Conservation (phyloP, 1,140 invertebrate genomes). For the Prorops nasuta region DNA sequence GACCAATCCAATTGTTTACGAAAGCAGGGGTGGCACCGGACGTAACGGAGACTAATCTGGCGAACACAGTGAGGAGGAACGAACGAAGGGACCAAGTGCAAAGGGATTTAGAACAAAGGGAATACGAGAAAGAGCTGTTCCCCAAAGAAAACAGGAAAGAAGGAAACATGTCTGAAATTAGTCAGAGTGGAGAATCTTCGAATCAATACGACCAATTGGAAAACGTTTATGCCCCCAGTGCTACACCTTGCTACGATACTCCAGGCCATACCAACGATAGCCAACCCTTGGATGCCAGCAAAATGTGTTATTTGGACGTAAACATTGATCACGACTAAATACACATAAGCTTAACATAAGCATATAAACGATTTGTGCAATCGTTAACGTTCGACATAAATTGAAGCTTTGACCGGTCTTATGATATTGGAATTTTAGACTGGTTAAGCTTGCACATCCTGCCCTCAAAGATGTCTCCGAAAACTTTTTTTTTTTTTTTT, state of each 20-base stretch:
- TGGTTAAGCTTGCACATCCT: too few relatives aligned
- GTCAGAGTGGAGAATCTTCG: constrained; percentile 43
- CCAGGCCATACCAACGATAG: constrained; percentile 39
- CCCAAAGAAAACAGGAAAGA: constrained; percentile 22
- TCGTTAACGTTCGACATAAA: too few relatives aligned
- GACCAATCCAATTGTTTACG: constrained; percentile 83
- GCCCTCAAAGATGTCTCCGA: too few relatives aligned
- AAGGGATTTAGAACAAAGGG: constrained; percentile 29
- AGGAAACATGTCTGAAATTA: constrained; percentile 36
- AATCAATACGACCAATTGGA: constrained; percentile 54
- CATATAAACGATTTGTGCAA: neutral
- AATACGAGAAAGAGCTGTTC: constrained; percentile 44
- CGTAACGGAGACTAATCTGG: neutral
- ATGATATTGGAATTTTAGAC: too few relatives aligned
- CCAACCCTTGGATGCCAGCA: constrained; percentile 21
- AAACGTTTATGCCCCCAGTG: constrained; percentile 60
- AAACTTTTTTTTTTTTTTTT: too few relatives aligned
- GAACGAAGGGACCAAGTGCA: constrained; percentile 42
- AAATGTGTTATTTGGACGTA: constrained; percentile 41
- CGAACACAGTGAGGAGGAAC: constrained; percentile 26
- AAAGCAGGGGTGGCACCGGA: constrained; percentile 67
- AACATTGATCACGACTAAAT: constrained; percentile 23
- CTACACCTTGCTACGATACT: constrained; percentile 58
- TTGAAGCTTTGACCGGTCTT: too few relatives aligned
- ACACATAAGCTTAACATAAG: neutral